These are phyloP conservation scores for Pseudolycoriella hygida DNA, from an alignment of 2,888 invertebrate species.

Conservation along the genomic window DNA sequence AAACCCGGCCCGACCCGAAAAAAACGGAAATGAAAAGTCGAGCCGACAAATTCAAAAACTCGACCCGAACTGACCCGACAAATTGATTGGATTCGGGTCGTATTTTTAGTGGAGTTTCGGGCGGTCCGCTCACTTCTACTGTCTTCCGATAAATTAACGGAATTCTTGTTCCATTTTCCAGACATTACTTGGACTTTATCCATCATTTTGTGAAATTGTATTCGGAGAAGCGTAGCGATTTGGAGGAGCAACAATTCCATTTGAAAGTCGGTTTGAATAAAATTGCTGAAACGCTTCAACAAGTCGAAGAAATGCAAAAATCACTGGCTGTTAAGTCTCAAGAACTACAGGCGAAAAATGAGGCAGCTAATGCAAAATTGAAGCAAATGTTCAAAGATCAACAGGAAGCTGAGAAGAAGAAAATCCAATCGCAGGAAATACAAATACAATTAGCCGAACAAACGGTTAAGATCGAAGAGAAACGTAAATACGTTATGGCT, in stretches of 20 bases:
- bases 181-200: constrained; percentile 97
- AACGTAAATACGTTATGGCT: constrained; percentile 85
- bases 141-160: too few relatives aligned
- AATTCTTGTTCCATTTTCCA: not conserved
- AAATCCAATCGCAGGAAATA: constrained; percentile 93
- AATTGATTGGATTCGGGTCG: too few relatives aligned
- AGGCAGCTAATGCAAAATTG: constrained; percentile 96
- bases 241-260: constrained; percentile 97
- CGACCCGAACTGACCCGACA: too few relatives aligned
- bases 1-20: too few relatives aligned
- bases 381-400: constrained; percentile 99
- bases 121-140: too few relatives aligned
- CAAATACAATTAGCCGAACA: constrained; percentile 72
- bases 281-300: constrained; percentile 97
- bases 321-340: constrained; percentile 92
- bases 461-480: constrained; percentile 83
- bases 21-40: too few relatives aligned
- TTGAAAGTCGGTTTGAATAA: constrained; percentile 96
- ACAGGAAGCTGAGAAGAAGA: constrained; percentile 98
- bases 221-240: constrained; percentile 91
- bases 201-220: constrained; percentile 97
- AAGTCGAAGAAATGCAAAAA: constrained; percentile 98
- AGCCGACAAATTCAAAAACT: too few relatives aligned
- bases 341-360: constrained; percentile 91
- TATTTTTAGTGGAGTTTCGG: too few relatives aligned